Evolutionary conservation across 1,140 invertebrate genomes (phyloP), one percentile per base, ranked within the genome.

Genomic region (Laodelphax striatellus): DNA sequence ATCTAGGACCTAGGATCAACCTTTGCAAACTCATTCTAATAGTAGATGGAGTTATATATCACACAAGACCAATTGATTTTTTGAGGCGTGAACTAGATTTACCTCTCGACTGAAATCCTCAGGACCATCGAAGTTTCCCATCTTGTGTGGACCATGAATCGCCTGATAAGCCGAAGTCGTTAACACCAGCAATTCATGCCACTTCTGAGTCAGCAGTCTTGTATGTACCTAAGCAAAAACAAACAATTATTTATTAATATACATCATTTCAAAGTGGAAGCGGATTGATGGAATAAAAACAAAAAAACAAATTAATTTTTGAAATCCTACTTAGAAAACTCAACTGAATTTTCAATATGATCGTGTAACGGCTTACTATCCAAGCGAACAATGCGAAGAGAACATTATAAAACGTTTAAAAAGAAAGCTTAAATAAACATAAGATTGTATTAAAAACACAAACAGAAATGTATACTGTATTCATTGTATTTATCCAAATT

Each of bases 151-250:
- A 61, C 88, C 87, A 65, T 92, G 87, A 75, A 95, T 90, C 53
- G 92, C 92, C 70, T 94, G 91, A 71, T 93, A 96, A 34, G 92
- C 91, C 52, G 90, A 92, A 19, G 92, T 94, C 41, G 92, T 94
- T 61, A 97, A 79, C 57, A 97, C 91, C 64, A 96, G 81, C 58
- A 97, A 85, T 78, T 96, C 92, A 73, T 97, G 93, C 95, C 95
- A 98, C 74, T 97, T 95, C 73, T 96, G 92, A 64, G 94, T 97
- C 63, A 98, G 80, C 64, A 98, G 79, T 74, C 92, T 87, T 55
- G 93, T 95, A 71, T 96, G 91, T 63, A 94, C 73, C 69, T 76
- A 60, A 34, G 58, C 50, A 50, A 6, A 28, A 28, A 54, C 4
- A 61, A 38, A 58, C 53, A 38, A 11, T 8, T 38, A 9, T 13